These are phyloP conservation scores for Austrolebias charrua DNA, from an alignment of 2,797 vertebrate genomes.

Conservation along the genomic window DNA sequence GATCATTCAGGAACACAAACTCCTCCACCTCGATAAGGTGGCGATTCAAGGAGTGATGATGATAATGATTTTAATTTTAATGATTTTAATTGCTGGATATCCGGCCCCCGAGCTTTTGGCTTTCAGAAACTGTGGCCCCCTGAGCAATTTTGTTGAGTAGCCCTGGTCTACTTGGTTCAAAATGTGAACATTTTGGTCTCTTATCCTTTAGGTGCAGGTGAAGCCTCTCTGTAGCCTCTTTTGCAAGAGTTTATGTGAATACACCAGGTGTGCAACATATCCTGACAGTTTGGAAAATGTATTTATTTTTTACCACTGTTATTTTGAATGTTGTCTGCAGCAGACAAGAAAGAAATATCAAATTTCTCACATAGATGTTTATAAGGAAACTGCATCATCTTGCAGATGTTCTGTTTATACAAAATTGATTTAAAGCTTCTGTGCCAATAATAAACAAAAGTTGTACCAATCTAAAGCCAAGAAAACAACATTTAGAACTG, in stretches of 20 bases:
- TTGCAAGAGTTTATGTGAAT: background rate
- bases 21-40: too few relatives aligned
- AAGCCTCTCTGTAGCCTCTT: background rate
- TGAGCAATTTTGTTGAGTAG: too few relatives aligned
- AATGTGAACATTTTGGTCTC: too few relatives aligned
- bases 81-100: too few relatives aligned
- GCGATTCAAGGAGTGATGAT: too few relatives aligned
- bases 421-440: conserved; percentile 4
- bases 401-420: conserved; percentile 1
- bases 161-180: too few relatives aligned
- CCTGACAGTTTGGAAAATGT: background rate
- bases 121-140: too few relatives aligned
- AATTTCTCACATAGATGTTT: background rate
- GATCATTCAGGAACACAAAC: too few relatives aligned
- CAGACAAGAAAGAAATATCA: background rate
- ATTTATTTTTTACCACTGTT: background rate
- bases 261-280: background rate
- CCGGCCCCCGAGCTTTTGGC: too few relatives aligned
- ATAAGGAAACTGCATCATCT: background rate
- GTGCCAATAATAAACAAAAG: background rate
- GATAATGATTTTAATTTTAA: too few relatives aligned
- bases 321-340: background rate
- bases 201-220: too few relatives aligned
- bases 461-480: conserved; percentile 5
- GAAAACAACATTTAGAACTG: conserved; percentile 16